Percentiles rank a stretch among this genome's conserved stretches.
phyloP scores from a whole-genome alignment of 2,888 invertebrate species.

The Oligia fasciuncula region DNA sequence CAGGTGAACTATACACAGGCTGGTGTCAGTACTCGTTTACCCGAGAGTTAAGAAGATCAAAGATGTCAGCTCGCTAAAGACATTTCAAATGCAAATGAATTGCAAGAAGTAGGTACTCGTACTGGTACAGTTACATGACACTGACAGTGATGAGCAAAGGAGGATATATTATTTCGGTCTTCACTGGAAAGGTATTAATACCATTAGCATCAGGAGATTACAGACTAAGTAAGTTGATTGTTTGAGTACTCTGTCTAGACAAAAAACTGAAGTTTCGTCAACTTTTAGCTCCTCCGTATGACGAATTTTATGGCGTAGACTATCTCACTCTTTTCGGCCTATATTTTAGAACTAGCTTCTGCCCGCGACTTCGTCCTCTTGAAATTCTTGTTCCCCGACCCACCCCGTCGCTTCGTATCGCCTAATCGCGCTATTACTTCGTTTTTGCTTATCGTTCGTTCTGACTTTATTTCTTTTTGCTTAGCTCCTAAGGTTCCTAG shows the following conservation, averaged over 20 bases:
- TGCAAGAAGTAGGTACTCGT: not conserved
- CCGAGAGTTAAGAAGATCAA: conserved; percentile 50
- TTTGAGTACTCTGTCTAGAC: not conserved
- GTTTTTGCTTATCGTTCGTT: too few species aligned
- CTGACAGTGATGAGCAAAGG: conserved; percentile 25
- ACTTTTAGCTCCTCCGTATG: not conserved
- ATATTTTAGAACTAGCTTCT: too few species aligned
- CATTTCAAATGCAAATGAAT: conserved; percentile 36
- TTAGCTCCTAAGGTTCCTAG: too few species aligned
- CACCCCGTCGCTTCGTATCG: too few species aligned
- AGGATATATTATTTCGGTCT: conserved; percentile 33
- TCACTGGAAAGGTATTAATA: conserved; percentile 44
- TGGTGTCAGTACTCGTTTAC: conserved; percentile 13
- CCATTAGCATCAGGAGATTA: not conserved
- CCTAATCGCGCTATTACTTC: too few species aligned
- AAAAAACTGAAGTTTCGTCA: not conserved
- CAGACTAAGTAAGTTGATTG: not conserved
- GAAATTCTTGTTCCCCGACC: too few species aligned
- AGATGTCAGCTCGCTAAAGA: conserved; percentile 39
- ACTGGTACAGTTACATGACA: conserved; percentile 17
- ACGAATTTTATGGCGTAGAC: not conserved
- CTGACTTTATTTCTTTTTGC: too few species aligned
- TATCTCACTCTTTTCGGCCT: not conserved
- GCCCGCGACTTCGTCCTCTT: too few species aligned
- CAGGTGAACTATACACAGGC: conserved; percentile 4